Percentiles rank a stretch among this genome's conserved stretches.
phyloP scores from a whole-genome alignment of 2,888 invertebrate genomes.

The Beris morrisii region DNA sequence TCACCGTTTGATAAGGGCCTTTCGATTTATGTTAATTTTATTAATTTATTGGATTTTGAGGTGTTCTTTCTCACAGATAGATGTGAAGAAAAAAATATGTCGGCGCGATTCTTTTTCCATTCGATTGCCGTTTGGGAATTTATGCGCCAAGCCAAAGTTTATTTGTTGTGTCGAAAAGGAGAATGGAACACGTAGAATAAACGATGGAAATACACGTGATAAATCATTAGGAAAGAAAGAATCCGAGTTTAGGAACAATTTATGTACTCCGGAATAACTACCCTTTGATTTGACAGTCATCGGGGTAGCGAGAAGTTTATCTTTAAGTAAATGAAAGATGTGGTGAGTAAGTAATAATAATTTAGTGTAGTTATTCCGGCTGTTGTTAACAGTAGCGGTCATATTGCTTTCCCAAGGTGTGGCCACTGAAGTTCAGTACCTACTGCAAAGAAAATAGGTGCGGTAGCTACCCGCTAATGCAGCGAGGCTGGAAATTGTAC shows the following conservation, averaged over 20 bases:
- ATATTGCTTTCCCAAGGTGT: too few relatives aligned
- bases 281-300: conserved; percentile 26
- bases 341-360: too few relatives aligned
- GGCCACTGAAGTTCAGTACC: too few relatives aligned
- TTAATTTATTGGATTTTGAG: conserved; percentile 35
- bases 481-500: too few relatives aligned
- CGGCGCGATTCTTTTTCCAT: conserved; percentile 27
- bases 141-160: conserved; percentile 22
- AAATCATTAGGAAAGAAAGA: conserved; percentile 28
- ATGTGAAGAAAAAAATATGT: conserved; percentile 25
- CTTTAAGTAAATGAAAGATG: too few relatives aligned
- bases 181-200: not conserved
- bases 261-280: conserved; percentile 4
- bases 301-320: too few relatives aligned
- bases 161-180: conserved; percentile 23
- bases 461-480: too few relatives aligned
- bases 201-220: not conserved
- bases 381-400: too few relatives aligned
- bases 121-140: conserved; percentile 28
- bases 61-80: conserved; percentile 23
- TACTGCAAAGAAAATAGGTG: too few relatives aligned
- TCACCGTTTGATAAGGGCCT: conserved; percentile 33
- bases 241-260: conserved; percentile 14
- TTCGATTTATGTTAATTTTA: conserved; percentile 35
- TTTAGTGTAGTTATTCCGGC: too few relatives aligned